Percentiles rank a stretch among this genome's conserved stretches.
phyloP scores from a whole-genome alignment of 2,888 invertebrate genomes.

The Diarsia brunnea region DNA sequence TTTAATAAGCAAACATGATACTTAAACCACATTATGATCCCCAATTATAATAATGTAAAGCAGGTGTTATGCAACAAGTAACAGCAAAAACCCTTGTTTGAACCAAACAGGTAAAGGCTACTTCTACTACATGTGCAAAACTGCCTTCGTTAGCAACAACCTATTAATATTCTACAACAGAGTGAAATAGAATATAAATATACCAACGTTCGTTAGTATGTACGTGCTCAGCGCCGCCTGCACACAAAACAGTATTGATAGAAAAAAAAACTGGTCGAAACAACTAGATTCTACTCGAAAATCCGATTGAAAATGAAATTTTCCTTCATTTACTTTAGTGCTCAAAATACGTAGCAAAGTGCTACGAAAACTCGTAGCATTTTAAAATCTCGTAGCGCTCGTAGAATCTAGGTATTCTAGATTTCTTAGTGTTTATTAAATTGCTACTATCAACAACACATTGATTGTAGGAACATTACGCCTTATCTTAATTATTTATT shows the following conservation, averaged over 20 bases:
- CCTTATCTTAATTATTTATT: too few relatives aligned
- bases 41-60: neutral
- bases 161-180: slow-evolving; percentile 54
- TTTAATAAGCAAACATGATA: neutral
- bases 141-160: slow-evolving; percentile 44
- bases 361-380: slow-evolving; percentile 49
- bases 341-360: slow-evolving; percentile 48
- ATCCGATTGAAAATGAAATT: slow-evolving; percentile 6
- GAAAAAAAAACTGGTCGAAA: slow-evolving; percentile 21
- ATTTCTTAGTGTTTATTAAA: slow-evolving; percentile 10
- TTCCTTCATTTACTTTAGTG: slow-evolving; percentile 30
- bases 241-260: slow-evolving; percentile 33
- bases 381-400: slow-evolving; percentile 45
- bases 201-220: slow-evolving; percentile 25
- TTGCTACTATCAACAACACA: neutral
- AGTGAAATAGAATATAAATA: slow-evolving; percentile 57
- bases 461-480: neutral
- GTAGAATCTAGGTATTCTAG: slow-evolving; percentile 50
- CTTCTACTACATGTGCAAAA: neutral
- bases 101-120: neutral
- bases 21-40: neutral
- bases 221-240: slow-evolving; percentile 32
- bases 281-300: neutral
- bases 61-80: neutral
- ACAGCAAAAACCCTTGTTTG: neutral